Base-by-base conservation (phyloP, 2,113 vertebrate species). In the Macrotis lagotis region DNA sequence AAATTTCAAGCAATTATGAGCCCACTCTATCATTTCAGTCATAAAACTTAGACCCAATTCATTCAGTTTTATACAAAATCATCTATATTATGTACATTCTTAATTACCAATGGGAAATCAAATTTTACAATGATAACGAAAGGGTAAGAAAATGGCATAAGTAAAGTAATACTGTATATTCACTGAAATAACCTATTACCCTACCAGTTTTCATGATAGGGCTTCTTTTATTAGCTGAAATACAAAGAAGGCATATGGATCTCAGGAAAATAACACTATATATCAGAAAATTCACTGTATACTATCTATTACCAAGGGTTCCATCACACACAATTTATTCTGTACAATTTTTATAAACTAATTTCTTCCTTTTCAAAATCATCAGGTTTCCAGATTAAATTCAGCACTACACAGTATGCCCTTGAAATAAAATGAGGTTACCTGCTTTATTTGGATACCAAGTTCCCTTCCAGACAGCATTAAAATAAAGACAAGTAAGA, bases 401-500 rank as follows among this genome's bases (percentile, higher is more conserved):
- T 98, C 98, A 98, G 98, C 96, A 98, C 97, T 98, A 98, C 96
- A 98, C 96, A 98, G 96, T 98, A 98, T 98, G 98, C 98, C 98
- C 98, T 98, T 98, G 96, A 97, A 98, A 98, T 97, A 98, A 98
- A 98, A 98, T 98, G 98, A 98, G 98, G 98, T 98, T 96, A 97
- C 98, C 98, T 98, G 98, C 97, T 98, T 98, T 98, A 98, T 97
- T 98, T 98, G 98, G 98, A 98, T 98, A 98, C 96, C 97, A 98
- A 98, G 98, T 97, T 98, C 98, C 98, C 98, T 98, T 98, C 98
- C 96, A 96, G 97, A 98, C 97, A 98, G 97, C 97, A 97, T 98
- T 98, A 98, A 99, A 99, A 98, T 98, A 98, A 98, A 98, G 98
- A 98, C 98, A 98, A 96, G 96, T 95, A 96, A 98, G 97, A 98